phyloP scores from a whole-genome alignment of 2,888 invertebrate species.

The Hyppa rectilinea region DNA sequence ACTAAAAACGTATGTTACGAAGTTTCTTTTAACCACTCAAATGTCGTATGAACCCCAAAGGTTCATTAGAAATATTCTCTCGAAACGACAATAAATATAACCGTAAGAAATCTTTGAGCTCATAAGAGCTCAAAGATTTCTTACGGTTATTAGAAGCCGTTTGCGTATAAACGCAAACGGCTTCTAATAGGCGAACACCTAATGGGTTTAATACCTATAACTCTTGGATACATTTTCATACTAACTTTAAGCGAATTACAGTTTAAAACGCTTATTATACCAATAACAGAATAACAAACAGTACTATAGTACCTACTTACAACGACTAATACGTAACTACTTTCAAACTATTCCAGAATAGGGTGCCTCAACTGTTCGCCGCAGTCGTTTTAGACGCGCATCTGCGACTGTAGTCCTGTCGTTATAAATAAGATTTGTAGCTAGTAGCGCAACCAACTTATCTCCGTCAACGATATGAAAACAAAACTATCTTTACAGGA shows the following conservation, averaged over 20 bases:
- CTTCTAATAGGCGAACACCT: no score
- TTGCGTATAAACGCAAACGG: no score
- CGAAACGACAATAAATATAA: no score
- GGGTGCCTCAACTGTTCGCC: conserved; percentile 7
- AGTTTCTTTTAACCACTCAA: no score
- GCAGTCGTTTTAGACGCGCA: conserved; percentile 15
- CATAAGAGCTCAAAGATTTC: no score
- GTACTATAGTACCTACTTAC: not conserved
- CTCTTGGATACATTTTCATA: no score
- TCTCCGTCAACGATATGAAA: conserved; percentile 27
- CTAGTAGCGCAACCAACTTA: conserved; percentile 38
- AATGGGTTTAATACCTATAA: no score
- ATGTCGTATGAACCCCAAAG: no score
- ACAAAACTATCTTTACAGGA: conserved; percentile 26
- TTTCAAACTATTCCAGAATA: conserved; percentile 30
- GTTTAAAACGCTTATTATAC: not conserved
- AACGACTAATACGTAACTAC: not conserved
- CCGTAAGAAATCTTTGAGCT: no score
- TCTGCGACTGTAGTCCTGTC: conserved; percentile 47
- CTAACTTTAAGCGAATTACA: no score
- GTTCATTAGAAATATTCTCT: no score
- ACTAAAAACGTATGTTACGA: not conserved
- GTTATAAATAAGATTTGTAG: conserved; percentile 59
- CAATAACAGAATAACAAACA: not conserved
- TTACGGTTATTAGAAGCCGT: no score